Evolutionary conservation across 2,888 invertebrate species (phyloP).

Genomic region (Ashinkailepas kermadecensis): DNA sequence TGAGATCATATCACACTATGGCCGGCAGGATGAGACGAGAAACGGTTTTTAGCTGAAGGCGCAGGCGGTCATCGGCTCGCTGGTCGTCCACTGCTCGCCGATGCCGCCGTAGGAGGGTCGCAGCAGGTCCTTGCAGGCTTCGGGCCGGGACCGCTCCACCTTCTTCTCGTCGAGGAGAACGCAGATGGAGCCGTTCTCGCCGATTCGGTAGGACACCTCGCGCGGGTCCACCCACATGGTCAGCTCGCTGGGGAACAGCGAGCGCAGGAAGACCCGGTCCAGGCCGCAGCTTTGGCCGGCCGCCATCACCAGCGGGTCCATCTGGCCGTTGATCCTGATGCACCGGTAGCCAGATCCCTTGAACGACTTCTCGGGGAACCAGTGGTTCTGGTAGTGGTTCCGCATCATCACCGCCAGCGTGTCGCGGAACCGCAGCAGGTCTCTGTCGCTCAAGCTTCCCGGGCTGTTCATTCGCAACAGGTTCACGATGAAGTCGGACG

Average conservation of each 20-base stretch:
- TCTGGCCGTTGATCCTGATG: conserved; percentile 61
- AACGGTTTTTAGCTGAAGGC: background rate
- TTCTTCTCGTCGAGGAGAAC: conserved; percentile 46
- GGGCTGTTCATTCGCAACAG: conserved; percentile 42
- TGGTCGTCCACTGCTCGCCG: background rate
- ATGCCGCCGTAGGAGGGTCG: conserved; percentile 5
- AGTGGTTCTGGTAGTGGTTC: conserved; percentile 56
- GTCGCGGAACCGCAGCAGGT: conserved; percentile 46
- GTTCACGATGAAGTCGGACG: conserved; percentile 48
- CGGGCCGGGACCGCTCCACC: background rate
- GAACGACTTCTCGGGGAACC: conserved; percentile 64
- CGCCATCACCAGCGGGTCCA: conserved; percentile 58
- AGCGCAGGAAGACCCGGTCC: conserved; percentile 51
- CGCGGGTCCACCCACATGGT: conserved; percentile 70
- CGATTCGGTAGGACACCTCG: conserved; percentile 60
- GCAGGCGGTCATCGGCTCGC: background rate
- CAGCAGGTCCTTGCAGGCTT: conserved; percentile 3
- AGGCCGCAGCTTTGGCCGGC: conserved; percentile 58
- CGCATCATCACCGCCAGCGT: conserved; percentile 45
- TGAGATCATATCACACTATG: conserved; percentile 23
- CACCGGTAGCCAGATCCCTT: conserved; percentile 65
- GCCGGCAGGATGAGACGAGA: conserved; percentile 17
- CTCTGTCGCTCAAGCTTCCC: conserved; percentile 37
- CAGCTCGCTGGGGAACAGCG: conserved; percentile 57
- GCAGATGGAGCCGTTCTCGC: conserved; percentile 57